Conservation (phyloP, 2,888 invertebrate genomes). For the Chorisops tibialis region DNA sequence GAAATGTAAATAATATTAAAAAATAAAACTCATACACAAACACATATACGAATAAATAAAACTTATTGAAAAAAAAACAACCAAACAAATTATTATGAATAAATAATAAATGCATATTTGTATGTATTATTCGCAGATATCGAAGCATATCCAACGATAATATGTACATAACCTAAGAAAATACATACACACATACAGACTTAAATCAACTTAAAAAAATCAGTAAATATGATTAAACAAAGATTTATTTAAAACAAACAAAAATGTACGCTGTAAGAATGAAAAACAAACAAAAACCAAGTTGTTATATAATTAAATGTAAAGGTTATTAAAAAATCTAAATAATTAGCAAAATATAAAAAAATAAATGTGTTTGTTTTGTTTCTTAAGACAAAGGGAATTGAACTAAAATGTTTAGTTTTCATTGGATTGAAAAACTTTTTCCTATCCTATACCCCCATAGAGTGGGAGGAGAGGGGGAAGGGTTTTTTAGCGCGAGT, state of each 20-base stretch:
- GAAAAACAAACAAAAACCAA: neutral
- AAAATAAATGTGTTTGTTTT: too few relatives aligned
- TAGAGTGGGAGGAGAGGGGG: too few relatives aligned
- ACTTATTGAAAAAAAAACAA: neutral
- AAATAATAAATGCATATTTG: neutral
- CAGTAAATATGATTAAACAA: neutral
- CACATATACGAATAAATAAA: neutral
- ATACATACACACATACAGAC: neutral
- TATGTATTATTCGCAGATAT: too few relatives aligned
- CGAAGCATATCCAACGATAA: too few relatives aligned
- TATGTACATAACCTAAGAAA: neutral
- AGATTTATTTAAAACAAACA: constrained; percentile 3
- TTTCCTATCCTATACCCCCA: too few relatives aligned
- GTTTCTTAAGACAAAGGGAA: too few relatives aligned
- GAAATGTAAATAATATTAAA: too few relatives aligned
- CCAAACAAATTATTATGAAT: neutral
- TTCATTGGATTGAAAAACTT: too few relatives aligned
- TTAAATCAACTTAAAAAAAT: too few relatives aligned
- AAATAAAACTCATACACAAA: too few relatives aligned
- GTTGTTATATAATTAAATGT: constrained; percentile 12
- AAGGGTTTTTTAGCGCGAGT: too few relatives aligned
- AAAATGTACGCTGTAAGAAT: neutral
- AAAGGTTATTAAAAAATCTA: constrained; percentile 9
- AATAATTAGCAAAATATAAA: neutral
- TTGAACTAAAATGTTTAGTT: too few relatives aligned